Base-by-base conservation (phyloP, 2,888 invertebrate species). In the Eilema griseolum region DNA sequence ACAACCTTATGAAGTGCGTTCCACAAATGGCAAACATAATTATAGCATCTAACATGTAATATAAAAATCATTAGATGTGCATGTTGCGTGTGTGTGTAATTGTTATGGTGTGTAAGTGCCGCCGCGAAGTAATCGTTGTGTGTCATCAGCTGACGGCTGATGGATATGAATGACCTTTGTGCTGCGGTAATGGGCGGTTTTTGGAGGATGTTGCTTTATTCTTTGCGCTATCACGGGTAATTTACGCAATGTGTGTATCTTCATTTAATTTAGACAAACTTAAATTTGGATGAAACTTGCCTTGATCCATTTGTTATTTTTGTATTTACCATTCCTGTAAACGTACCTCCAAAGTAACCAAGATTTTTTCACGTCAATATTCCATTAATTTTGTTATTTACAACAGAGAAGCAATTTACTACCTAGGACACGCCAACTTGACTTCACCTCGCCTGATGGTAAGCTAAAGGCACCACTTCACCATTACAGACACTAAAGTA, bases 11-110 rank as follows among this genome's bases (percentile, higher is more conserved):
- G 46, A n/a, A 41, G 20, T 12, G n/a, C 16, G 26, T 23, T 59
- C 52, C 69, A 46, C 67, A 41, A 60, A 67, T 67, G 59, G 16
- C 46, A 23, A 56, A 67, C 62, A 64, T 68, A 72, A 70, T 80
- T 46, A 63, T 52, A 16, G n/a, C 57, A 23, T 66, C 68, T 71
- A 69, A 65, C 62, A 37, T 63, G 67, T 67, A 68, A 69, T 77
- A 70, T 72, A 67, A 72, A 72, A 67, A 37, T 20, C 26, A n/a
- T 68, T 62, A 68, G 62, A 23, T 62, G 61, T 56, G 33, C 24
- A 56, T 56, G 8, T 61, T 56, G 56, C 28, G 67, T 37, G 33
- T 52, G 41, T 41, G 57, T 66, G 52, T 59, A n/a, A 11, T n/a
- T 60, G 41, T 67, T 23, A 66, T 60, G 28, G 24, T 37, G n/a